Conservation (phyloP, 2,113 vertebrate species). For the Dasyornis broadbenti region DNA sequence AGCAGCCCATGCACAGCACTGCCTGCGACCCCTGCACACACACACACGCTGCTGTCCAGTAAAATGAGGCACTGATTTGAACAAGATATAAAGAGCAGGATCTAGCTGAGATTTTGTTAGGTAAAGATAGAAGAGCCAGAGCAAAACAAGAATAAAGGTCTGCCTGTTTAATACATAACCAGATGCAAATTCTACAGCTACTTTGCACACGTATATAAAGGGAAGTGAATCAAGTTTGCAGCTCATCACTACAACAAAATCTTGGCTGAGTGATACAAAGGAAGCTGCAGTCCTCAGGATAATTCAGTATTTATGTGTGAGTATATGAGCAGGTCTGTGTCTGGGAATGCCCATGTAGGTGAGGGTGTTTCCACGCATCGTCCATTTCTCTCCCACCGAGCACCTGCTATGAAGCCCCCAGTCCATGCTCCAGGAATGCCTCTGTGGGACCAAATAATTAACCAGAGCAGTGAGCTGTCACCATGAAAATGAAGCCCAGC, state of each 20-base stretch:
- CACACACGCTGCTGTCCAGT: accelerated
- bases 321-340: accelerated
- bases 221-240: background rate
- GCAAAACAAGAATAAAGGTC: background rate
- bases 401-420: background rate
- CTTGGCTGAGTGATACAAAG: accelerated
- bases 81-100: background rate
- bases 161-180: background rate
- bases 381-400: background rate
- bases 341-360: accelerated
- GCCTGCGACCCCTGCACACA: background rate
- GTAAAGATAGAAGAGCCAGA: background rate
- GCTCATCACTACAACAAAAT: background rate
- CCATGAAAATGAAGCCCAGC: background rate
- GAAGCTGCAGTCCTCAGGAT: background rate
- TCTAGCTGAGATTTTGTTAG: background rate
- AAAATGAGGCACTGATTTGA: background rate
- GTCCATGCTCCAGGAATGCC: background rate
- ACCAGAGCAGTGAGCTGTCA: background rate
- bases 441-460: background rate
- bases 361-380: background rate
- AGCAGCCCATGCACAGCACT: background rate
- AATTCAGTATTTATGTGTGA: background rate
- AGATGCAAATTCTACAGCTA: background rate
- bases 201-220: background rate